Evolutionary conservation across 2,888 invertebrate species (phyloP).

Genomic region (Pherbina coryleti): DNA sequence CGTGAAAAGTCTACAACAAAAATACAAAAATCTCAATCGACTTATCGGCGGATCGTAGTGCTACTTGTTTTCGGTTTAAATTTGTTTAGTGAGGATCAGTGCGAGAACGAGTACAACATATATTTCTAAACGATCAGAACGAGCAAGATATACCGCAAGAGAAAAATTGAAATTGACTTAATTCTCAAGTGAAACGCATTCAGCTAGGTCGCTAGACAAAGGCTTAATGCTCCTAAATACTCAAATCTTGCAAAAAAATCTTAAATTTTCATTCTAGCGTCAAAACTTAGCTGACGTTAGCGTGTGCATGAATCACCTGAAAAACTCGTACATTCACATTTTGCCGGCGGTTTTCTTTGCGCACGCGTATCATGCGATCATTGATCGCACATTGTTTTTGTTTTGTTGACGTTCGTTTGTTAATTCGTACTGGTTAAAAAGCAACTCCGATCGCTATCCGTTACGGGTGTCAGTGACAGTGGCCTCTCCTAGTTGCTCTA

Average conservation of each 20-base stretch:
- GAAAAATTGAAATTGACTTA: not conserved
- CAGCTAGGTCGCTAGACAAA: not conserved
- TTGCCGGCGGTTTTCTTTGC: conserved; percentile 17
- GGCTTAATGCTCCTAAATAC: not conserved
- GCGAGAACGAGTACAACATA: not conserved
- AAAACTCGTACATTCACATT: not conserved
- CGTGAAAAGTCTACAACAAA: not conserved
- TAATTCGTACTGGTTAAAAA: conserved; percentile 5
- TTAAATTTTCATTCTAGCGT: not conserved
- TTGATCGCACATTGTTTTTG: not conserved
- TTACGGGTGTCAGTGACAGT: conserved; percentile 20
- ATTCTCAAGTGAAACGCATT: not conserved
- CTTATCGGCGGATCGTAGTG: not conserved
- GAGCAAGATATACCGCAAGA: not conserved
- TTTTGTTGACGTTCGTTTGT: not conserved
- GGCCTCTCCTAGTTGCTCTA: conserved; percentile 12
- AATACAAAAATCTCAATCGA: not conserved
- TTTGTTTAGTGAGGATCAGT: not conserved
- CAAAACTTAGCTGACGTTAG: not conserved
- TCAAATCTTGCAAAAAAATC: not conserved
- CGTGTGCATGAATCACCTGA: conserved; percentile 5
- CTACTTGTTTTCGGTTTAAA: not conserved
- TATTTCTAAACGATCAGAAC: not conserved
- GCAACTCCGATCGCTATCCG: conserved; percentile 41
- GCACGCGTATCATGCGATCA: conserved; percentile 18